phyloP scores from a whole-genome alignment of 2,797 vertebrate species.

The Lagothrix lagotricha region DNA sequence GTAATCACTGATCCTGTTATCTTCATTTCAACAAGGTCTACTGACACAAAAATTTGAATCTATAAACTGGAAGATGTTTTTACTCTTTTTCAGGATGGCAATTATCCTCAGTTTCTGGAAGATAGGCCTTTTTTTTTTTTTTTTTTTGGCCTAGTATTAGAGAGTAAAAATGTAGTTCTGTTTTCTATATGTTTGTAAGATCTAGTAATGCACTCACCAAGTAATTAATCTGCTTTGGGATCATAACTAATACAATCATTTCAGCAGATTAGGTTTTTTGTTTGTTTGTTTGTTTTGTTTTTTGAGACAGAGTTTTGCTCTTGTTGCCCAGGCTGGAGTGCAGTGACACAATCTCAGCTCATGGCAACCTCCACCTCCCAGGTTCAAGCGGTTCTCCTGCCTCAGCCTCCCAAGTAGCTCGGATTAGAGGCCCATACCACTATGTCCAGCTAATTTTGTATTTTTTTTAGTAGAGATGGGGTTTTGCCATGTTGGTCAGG shows the following conservation, averaged over 20 bases:
- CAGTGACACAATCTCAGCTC: background rate
- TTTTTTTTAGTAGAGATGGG: background rate
- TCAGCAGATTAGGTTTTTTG: background rate
- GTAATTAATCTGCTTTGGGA: conserved; percentile 29
- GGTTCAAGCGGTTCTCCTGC: background rate
- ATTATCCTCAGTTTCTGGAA: background rate
- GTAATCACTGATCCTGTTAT: background rate
- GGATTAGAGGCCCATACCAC: background rate
- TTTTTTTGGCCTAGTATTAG: background rate
- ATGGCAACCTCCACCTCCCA: background rate
- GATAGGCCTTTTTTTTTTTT: background rate
- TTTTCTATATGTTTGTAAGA: background rate
- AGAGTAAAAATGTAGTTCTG: background rate
- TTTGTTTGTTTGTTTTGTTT: background rate
- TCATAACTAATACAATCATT: conserved; percentile 13
- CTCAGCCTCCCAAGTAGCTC: background rate
- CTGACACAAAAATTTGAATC: conserved; percentile 53
- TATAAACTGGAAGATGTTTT: conserved; percentile 16
- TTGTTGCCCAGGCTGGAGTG: background rate
- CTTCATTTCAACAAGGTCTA: background rate
- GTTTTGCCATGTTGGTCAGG: background rate
- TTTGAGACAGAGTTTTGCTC: background rate
- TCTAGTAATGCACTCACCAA: background rate
- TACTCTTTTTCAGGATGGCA: background rate
- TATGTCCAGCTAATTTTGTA: background rate